These are phyloP conservation scores for Luperina nickerlii DNA, from an alignment of 2,888 invertebrate species.

Conservation along the genomic window DNA sequence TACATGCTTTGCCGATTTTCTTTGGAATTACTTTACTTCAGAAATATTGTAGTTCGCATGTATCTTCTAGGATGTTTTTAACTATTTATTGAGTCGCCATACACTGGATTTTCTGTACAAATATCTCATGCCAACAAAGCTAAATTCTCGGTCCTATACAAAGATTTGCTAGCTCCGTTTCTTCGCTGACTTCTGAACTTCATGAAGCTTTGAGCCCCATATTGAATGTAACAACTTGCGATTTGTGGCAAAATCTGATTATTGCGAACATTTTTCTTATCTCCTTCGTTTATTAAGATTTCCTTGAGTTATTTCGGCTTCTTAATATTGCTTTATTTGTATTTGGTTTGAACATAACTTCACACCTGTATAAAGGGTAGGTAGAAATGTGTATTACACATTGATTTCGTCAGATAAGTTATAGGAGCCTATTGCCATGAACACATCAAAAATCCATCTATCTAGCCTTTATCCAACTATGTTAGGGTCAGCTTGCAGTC, in stretches of 20 bases:
- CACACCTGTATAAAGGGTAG: neutral
- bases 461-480: neutral
- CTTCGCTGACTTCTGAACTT: slow-evolving; percentile 30
- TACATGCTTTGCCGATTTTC: neutral
- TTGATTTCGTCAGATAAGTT: neutral
- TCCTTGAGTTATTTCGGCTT: slow-evolving; percentile 6
- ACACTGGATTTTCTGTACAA: neutral
- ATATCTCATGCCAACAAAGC: neutral
- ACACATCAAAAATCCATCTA: neutral
- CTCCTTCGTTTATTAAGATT: slow-evolving; percentile 15
- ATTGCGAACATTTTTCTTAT: slow-evolving; percentile 11
- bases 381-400: too few relatives aligned
- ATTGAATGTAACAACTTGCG: slow-evolving; percentile 3
- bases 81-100: neutral
- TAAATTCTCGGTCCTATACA: slow-evolving; percentile 14
- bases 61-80: neutral
- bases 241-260: neutral
- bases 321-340: neutral
- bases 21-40: neutral
- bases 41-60: neutral
- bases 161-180: slow-evolving; percentile 31
- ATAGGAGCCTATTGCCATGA: neutral
- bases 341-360: neutral
- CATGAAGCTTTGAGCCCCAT: slow-evolving; percentile 4
- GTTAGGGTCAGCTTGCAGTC: neutral